phyloP scores from a whole-genome alignment of 2,113 vertebrate species.

The Microcebus murinus region DNA sequence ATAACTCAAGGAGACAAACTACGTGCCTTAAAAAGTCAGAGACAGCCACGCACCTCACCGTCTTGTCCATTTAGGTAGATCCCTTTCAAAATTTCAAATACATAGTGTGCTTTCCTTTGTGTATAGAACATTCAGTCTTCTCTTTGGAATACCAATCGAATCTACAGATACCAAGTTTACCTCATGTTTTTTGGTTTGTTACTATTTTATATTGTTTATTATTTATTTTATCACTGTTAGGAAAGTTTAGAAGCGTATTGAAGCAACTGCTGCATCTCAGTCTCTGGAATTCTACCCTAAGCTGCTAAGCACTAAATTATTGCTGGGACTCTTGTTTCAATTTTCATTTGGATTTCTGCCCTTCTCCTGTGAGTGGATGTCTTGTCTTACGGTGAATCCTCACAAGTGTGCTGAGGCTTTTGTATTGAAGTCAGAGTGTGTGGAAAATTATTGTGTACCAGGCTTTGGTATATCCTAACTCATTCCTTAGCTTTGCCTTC shows the following conservation, averaged over 20 bases:
- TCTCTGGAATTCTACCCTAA: neutral
- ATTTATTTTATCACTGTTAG: neutral
- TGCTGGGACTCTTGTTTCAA: neutral
- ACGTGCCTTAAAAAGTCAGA: conserved; percentile 94
- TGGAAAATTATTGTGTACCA: neutral
- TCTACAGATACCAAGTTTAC: neutral
- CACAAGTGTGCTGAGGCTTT: neutral
- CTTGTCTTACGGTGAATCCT: neutral
- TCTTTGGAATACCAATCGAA: neutral
- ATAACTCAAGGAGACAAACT: conserved; percentile 98
- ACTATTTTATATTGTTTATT: neutral
- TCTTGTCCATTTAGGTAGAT: conserved; percentile 89
- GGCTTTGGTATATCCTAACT: neutral
- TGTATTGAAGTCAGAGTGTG: neutral
- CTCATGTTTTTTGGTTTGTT: neutral
- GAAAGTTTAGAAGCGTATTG: neutral
- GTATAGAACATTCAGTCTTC: neutral
- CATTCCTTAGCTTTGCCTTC: neutral
- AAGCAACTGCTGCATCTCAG: neutral
- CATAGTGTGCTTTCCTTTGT: neutral
- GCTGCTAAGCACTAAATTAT: neutral
- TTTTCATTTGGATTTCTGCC: neutral
- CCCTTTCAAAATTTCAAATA: neutral
- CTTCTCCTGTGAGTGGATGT: neutral
- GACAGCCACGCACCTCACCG: conserved; percentile 87